Base-by-base conservation (phyloP, 2,888 invertebrate species). In the Trichopoda pennipes region DNA sequence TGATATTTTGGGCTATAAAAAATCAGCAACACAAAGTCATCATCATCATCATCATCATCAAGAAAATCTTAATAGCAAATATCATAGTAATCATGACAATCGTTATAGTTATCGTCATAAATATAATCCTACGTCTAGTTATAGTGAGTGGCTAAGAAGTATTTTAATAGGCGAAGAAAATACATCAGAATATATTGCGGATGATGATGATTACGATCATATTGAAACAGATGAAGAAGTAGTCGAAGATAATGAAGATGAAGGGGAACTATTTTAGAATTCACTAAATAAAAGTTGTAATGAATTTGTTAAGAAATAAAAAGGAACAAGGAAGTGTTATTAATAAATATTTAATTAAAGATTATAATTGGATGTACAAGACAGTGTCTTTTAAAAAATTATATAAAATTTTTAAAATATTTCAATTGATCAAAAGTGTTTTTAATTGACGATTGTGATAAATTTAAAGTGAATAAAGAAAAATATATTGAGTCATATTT, bases 1-100 rank as follows among this genome's bases (percentile, higher is more conserved):
- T 14, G 56, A 77, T 14, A 56, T 56, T 51, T 51, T 77, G 38
- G 70, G 63, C 44, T 8, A 35, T 8, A 32, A 44, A 6, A 2
- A 44, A 4, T 7, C 42, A 44, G 1, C n/a, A 14, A 44, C 4
- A n/a, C 6, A 14, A 3, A n/a, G n/a, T 44, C 4, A 44, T 28
- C 28, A 28, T 6, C 28, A 28, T 12, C 6, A 44, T n/a, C 3
- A 1, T 12, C 38, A 10, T 38, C 10, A 38, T 3, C 4, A 8
- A 28, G 8, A 6, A 28, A 7, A 28, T 28, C 28, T 7, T 6
- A 28, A 8, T 28, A 28, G 16, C 16, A 3, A 44, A 44, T 44
- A 16, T 44, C 12, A n/a, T n/a, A n/a, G n/a, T n/a, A n/a, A 38
- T 3, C 4, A 8, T 7, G 8, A 6, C 4, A 7, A 28, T 28